A percentile compares a stretch with the other conserved stretches of the same genome.
These are phyloP conservation scores for Rattus norvegicus DNA, from an alignment of 2,113 vertebrate species.

Conservation along the genomic window DNA sequence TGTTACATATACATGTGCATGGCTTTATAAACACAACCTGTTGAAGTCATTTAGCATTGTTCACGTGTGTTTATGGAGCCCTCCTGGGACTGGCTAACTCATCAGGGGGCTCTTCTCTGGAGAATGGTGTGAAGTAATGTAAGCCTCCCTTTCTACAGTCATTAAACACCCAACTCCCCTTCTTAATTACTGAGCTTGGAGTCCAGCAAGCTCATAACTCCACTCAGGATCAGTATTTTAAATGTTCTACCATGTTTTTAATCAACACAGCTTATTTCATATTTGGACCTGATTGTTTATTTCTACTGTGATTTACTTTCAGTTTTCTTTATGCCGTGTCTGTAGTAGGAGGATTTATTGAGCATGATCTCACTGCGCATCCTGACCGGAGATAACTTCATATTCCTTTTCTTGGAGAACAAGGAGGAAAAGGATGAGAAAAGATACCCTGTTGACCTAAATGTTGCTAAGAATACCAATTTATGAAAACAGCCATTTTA, in stretches of 20 bases:
- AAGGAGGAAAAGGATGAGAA: neutral
- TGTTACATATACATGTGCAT: neutral
- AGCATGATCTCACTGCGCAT: neutral
- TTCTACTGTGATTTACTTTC: neutral
- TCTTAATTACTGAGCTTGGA: neutral
- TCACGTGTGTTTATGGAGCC: neutral
- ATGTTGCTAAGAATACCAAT: neutral
- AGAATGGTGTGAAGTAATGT: neutral
- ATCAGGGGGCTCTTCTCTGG: neutral
- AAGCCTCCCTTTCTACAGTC: neutral
- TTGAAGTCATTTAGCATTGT: neutral
- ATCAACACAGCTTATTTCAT: neutral
- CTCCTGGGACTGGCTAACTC: neutral
- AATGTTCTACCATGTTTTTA: neutral
- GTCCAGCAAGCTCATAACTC: neutral
- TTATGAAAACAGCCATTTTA: neutral
- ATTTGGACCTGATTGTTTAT: neutral
- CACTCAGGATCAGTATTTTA: neutral
- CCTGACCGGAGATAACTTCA: neutral
- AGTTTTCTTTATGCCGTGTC: neutral
- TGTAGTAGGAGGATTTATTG: neutral
- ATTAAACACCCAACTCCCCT: neutral
- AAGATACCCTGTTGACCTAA: neutral
- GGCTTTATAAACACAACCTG: neutral
- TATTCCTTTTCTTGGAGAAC: conserved; percentile 12